These are phyloP conservation scores for Calliscelio sp. DNA, from an alignment of 2,888 invertebrate species.

Conservation along the genomic window DNA sequence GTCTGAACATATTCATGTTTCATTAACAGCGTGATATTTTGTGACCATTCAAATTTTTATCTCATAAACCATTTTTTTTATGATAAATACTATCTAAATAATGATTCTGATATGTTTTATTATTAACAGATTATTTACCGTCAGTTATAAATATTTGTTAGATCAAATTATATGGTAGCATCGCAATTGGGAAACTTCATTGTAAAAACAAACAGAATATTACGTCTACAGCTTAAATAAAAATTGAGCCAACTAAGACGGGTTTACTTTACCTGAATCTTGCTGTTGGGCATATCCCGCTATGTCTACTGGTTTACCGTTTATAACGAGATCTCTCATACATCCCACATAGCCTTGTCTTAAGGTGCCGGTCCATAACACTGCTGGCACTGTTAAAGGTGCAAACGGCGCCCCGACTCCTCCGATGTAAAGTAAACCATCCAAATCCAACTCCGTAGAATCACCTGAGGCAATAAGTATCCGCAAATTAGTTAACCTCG, in stretches of 20 bases:
- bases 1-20: no score
- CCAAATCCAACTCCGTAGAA: slow-evolving; percentile 94
- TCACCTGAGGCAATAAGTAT: slow-evolving; percentile 87
- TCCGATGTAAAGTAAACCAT: slow-evolving; percentile 95
- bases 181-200: slow-evolving; percentile 2
- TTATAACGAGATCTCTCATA: slow-evolving; percentile 94
- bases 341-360: slow-evolving; percentile 98
- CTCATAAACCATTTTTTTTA: no score
- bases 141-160: no score
- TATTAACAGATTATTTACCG: no score
- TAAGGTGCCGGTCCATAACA: slow-evolving; percentile 96
- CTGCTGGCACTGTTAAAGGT: slow-evolving; percentile 92
- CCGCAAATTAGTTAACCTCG: slow-evolving; percentile 28
- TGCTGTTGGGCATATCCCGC: slow-evolving; percentile 95
- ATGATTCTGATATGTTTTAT: no score
- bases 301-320: slow-evolving; percentile 95
- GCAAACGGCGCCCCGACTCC: slow-evolving; percentile 94
- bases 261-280: slow-evolving; percentile 90
- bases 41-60: no score
- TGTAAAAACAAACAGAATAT: not conserved
- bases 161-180: not conserved
- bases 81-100: no score
- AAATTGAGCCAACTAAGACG: slow-evolving; percentile 24
- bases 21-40: no score
- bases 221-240: slow-evolving; percentile 18